Base-by-base conservation (phyloP, 2,797 vertebrate species). In the Sebastes cheni region DNA sequence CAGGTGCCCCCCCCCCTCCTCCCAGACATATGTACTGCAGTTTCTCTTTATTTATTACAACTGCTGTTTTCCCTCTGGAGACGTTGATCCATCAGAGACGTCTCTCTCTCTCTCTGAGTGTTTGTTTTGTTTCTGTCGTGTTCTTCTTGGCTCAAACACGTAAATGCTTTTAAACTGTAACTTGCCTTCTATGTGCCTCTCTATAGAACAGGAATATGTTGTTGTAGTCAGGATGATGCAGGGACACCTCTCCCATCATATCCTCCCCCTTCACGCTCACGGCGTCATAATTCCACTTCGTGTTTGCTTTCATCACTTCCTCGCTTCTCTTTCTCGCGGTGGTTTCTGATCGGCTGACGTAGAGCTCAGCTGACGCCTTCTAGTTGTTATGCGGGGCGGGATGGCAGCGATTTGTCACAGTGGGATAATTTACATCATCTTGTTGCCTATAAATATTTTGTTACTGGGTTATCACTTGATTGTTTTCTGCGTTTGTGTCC, bases 31-130 rank as follows among this genome's bases (percentile, higher is more conserved):
- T 92, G 87, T 90, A 90, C 86, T 92, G 94, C 94, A 94, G 91
- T 88, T 94, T 71, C 88, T 91, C 90, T 89, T 61, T 93, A 93
- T 94, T 95, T 95, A 93, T 94, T 95, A 74, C 83, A 83, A 90
- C 93, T 95, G 94, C 93, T 94, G 94, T 95, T 89, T 90, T 90
- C 85, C 79, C 75, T 88, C 84, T 84, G 86, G 77, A 92, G 82
- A 95, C 34, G 34, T 61, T 22, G 81, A 91, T 83, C 60, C 67
- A 54, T 73, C 23, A 2, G 86, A 86, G 66, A 71, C 11, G 2
- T 36, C 34, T 36, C 11, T 13, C 34, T 34, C 32, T 36, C 70
- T 80, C 36, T 30, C 46, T 71, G 65, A 89, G 81, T 68, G 75
- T 82, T 42, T 42, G 39, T 54, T 10, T n/a, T 12, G 52, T 84